These are phyloP conservation scores for Pimpla rufipes DNA, from an alignment of 2,888 invertebrate species.

Conservation along the genomic window DNA sequence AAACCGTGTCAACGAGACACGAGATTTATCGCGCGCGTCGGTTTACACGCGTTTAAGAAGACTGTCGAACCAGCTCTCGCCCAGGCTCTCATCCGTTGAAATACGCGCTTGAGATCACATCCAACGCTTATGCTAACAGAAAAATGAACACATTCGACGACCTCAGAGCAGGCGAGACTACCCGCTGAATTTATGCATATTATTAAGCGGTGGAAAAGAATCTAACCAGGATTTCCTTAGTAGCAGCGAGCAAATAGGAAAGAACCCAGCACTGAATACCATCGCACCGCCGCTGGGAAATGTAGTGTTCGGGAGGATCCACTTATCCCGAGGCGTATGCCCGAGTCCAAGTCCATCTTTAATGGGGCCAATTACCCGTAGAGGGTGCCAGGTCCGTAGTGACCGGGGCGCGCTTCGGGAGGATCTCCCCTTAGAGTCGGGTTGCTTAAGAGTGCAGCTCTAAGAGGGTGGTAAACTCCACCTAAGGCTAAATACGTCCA, in stretches of 20 bases:
- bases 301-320: conserved; percentile 87
- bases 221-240: conserved; percentile 87
- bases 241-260: conserved; percentile 89
- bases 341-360: conserved; percentile 86
- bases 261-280: conserved; percentile 88
- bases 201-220: conserved; percentile 91
- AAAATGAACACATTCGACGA: conserved; percentile 19
- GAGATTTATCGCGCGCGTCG: neutral
- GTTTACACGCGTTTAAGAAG: neutral
- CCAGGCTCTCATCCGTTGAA: conserved; percentile 2
- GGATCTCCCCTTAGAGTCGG: conserved; percentile 86
- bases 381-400: conserved; percentile 86
- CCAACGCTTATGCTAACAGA: neutral
- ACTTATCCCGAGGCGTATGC: conserved; percentile 80
- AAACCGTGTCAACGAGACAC: neutral
- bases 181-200: conserved; percentile 66
- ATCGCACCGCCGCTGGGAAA: conserved; percentile 84
- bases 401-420: conserved; percentile 71
- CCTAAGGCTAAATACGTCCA: conserved; percentile 87
- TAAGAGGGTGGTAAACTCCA: conserved; percentile 85
- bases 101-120: neutral
- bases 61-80: conserved; percentile 1
- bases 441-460: conserved; percentile 85
- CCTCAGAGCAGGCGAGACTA: conserved; percentile 66
- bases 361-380: conserved; percentile 86